Evolutionary conservation across 2,888 invertebrate species (phyloP), one percentile per base, ranked within the genome.

Genomic region (Troides aeacus): DNA sequence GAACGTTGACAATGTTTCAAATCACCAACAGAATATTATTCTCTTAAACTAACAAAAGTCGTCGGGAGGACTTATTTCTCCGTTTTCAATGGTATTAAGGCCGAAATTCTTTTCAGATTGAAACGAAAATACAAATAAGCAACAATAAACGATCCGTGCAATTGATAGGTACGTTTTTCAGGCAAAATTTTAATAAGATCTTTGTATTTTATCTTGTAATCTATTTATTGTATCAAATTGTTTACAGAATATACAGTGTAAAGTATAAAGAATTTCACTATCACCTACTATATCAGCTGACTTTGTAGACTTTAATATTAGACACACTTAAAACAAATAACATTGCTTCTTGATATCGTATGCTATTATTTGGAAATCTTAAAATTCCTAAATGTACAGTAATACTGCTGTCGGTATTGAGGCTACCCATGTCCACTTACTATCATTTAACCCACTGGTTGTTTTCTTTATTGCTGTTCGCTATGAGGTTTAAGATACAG

Each of bases 41-140:
- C 61, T 39, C 23, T n/a, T 62, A 62, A 62, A 23, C 42, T 67
- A 57, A 67, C 62, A 67, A 62, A 57, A 67, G 62, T 62, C 30
- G 56, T 62, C 62, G 62, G 56, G 23, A 57, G 46, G 30, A 67
- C 42, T 67, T 67, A 62, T 67, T 68, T 59, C 58, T 63, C 39
- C 42, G 30, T 24, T 64, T 64, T 46, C 64, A 61, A 69, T 57
- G 56, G 64, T 57, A 69, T 64, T 64, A 64, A 64, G 46, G 60
- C 53, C 17, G 64, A 64, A 61, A 61, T 46, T 60, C 59, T 64
- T 60, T 56, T 57, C 42, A 64, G 30, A 24, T 64, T 42, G 61
- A 60, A 65, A 42, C 30, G 57, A 64, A 69, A 69, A 64, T 42
- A 62, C 53, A 42, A 62, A 42, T 58, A 69, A 64, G 30, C 24